Evolutionary conservation across 2,797 vertebrate species (phyloP).

Genomic region (Lepilemur ruficaudatus): DNA sequence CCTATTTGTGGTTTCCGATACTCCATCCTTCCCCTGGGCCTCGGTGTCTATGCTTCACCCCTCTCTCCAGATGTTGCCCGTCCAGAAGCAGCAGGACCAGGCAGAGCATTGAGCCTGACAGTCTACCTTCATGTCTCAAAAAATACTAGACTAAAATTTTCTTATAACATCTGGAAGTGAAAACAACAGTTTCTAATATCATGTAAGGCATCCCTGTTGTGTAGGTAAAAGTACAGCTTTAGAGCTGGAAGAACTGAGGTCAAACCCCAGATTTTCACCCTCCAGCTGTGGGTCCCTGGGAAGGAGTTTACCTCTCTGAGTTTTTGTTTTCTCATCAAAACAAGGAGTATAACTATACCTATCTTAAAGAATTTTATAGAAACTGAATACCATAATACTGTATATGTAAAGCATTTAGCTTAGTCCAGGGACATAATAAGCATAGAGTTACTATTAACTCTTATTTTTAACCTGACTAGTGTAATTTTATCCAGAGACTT

Average conservation of each 20-base stretch:
- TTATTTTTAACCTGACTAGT: constrained; percentile 16
- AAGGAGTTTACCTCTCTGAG: neutral
- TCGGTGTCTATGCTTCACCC: neutral
- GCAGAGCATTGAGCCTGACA: neutral
- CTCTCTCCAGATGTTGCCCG: neutral
- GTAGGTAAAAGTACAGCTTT: neutral
- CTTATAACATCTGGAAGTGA: neutral
- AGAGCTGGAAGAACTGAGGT: neutral
- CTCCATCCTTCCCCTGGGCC: neutral
- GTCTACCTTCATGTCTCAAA: neutral
- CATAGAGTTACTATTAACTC: neutral
- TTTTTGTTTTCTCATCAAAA: constrained; percentile 25
- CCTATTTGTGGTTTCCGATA: neutral
- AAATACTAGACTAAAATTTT: neutral
- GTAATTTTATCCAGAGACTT: neutral
- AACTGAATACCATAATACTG: neutral
- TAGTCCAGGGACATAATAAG: neutral
- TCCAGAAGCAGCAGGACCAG: neutral
- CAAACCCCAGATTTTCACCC: neutral
- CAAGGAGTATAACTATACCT: neutral
- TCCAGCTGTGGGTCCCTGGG: neutral
- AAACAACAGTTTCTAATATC: neutral
- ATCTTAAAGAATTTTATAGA: neutral
- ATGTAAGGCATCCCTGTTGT: neutral
- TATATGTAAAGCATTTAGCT: neutral